These are phyloP conservation scores for Australoheros facetus DNA, from an alignment of 2,797 vertebrate species.

Conservation along the genomic window DNA sequence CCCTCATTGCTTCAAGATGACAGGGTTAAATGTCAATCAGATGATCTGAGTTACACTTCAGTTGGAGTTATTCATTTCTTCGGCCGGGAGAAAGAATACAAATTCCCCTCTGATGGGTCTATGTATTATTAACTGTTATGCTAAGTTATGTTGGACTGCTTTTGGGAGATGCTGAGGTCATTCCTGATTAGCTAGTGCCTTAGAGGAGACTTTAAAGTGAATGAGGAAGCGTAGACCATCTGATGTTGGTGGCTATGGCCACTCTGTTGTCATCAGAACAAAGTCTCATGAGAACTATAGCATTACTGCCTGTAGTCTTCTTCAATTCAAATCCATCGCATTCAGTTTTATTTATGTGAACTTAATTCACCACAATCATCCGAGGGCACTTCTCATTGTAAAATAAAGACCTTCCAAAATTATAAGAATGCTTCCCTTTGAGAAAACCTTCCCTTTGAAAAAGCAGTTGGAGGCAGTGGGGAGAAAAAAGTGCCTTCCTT, in stretches of 20 bases:
- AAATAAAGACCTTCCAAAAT: too few species aligned
- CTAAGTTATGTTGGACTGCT: slow-evolving; percentile 51
- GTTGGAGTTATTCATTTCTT: slow-evolving; percentile 77
- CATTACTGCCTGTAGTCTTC: background rate
- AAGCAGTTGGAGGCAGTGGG: background rate
- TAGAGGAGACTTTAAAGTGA: slow-evolving; percentile 65
- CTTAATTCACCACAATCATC: background rate
- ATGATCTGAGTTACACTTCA: slow-evolving; percentile 76
- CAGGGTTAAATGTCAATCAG: slow-evolving; percentile 83
- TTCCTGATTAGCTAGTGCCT: slow-evolving; percentile 34
- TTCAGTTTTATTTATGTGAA: fast-evolving
- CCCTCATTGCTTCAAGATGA: slow-evolving; percentile 63
- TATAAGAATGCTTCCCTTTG: background rate
- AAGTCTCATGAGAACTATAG: background rate
- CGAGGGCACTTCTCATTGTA: background rate
- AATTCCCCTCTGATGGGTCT: slow-evolving; percentile 48
- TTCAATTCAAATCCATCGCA: background rate
- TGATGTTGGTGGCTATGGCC: slow-evolving; percentile 22
- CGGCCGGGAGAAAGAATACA: slow-evolving; percentile 63
- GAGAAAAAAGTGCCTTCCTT: background rate
- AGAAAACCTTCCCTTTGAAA: too few species aligned
- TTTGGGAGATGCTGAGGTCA: slow-evolving; percentile 42
- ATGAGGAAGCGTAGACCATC: slow-evolving; percentile 36
- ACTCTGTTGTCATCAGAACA: slow-evolving; percentile 1
- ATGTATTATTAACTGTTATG: slow-evolving; percentile 75